These are phyloP conservation scores for Salvelinus fontinalis DNA, from an alignment of 2,113 vertebrate genomes.

Conservation along the genomic window DNA sequence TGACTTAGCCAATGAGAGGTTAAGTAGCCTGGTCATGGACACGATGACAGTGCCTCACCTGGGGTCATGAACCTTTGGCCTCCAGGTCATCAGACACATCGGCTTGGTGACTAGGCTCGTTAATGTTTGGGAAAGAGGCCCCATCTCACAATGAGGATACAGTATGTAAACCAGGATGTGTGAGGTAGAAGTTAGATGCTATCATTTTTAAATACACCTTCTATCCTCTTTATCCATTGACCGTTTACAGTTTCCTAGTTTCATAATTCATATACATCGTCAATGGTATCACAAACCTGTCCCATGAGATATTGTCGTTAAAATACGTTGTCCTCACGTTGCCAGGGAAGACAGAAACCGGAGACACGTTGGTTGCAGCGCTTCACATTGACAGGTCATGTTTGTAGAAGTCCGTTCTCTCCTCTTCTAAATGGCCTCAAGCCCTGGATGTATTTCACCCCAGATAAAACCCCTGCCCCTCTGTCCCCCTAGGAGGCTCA, in stretches of 20 bases:
- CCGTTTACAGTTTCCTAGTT: too few relatives aligned
- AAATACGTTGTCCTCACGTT: not conserved
- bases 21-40: conserved; percentile 69
- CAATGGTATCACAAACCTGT: too few relatives aligned
- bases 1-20: conserved; percentile 69
- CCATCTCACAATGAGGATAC: conserved; percentile 58
- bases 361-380: not conserved
- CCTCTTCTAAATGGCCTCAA: not conserved
- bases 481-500: not conserved
- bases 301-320: not conserved
- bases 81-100: conserved; percentile 40
- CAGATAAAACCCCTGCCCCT: not conserved
- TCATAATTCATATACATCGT: too few relatives aligned
- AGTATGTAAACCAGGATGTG: not conserved
- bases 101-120: conserved; percentile 25
- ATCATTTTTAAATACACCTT: not conserved
- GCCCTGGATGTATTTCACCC: not conserved
- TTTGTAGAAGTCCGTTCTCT: not conserved
- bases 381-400: not conserved
- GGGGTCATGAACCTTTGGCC: conserved; percentile 53
- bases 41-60: conserved; percentile 73
- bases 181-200: not conserved
- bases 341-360: not conserved
- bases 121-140: conserved; percentile 38
- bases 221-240: too few relatives aligned